phyloP scores from a whole-genome alignment of 2,797 vertebrate genomes.

The Enoplosus armatus region DNA sequence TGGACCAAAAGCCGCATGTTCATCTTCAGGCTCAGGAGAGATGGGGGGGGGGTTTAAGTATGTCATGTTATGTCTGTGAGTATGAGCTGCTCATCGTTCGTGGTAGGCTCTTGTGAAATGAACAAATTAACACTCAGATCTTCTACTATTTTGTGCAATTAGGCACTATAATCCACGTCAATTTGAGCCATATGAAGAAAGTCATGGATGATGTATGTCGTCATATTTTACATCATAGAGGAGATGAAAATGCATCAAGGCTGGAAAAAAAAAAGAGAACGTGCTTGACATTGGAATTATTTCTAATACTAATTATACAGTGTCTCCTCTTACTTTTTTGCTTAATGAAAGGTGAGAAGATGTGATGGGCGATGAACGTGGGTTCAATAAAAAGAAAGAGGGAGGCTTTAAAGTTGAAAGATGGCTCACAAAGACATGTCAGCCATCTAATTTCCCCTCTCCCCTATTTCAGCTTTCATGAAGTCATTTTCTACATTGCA shows the following conservation, averaged over 20 bases:
- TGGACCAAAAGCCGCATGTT: constrained; percentile 40
- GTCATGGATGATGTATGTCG: neutral
- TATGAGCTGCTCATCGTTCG: neutral
- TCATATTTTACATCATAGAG: neutral
- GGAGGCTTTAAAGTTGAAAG: constrained; percentile 33
- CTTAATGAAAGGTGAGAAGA: constrained; percentile 26
- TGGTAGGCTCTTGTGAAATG: neutral
- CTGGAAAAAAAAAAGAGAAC: neutral
- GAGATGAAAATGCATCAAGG: neutral
- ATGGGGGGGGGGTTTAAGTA: neutral
- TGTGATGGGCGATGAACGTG: constrained; percentile 23
- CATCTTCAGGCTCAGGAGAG: constrained; percentile 38
- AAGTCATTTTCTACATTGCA: constrained; percentile 29
- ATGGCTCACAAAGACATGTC: neutral
- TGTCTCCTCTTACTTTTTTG: constrained; percentile 13
- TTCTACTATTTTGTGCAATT: neutral
- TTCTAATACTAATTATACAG: constrained; percentile 12
- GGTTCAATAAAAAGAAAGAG: constrained; percentile 12
- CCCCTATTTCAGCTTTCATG: constrained; percentile 13
- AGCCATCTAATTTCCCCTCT: neutral
- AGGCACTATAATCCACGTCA: neutral
- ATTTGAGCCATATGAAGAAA: neutral
- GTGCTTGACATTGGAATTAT: neutral
- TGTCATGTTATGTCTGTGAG: constrained; percentile 1
- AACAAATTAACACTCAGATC: neutral